phyloP scores from a whole-genome alignment of 1,140 invertebrate genomes.

The Acromyrmex charruanus region DNA sequence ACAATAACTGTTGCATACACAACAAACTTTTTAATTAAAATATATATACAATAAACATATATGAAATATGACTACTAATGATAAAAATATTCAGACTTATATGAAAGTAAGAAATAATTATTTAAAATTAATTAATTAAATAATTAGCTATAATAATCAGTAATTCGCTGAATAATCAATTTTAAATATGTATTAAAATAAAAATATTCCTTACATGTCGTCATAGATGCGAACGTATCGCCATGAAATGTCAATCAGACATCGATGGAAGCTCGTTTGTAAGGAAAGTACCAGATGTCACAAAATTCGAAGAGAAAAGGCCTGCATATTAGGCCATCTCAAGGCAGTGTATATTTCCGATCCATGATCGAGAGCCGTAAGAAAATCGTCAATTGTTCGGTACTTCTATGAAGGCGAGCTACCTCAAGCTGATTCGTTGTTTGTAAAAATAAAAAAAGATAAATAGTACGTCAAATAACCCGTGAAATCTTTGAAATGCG shows the following conservation, averaged over 20 bases:
- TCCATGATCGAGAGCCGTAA: slow-evolving; percentile 54
- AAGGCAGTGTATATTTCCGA: slow-evolving; percentile 76
- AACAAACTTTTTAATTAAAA: slow-evolving; percentile 11
- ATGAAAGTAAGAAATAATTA: slow-evolving; percentile 9
- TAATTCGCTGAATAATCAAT: not conserved
- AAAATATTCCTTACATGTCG: not conserved
- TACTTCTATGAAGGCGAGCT: slow-evolving; percentile 63
- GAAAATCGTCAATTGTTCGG: slow-evolving; percentile 57
- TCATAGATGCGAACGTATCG: not conserved
- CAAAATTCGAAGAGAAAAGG: slow-evolving; percentile 72
- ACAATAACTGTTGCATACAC: not conserved
- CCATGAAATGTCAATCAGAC: slow-evolving; percentile 33
- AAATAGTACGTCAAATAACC: not conserved
- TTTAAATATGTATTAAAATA: not conserved
- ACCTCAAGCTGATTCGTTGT: slow-evolving; percentile 66
- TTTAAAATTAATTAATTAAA: not conserved
- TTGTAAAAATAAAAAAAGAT: slow-evolving; percentile 50
- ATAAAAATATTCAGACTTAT: not conserved
- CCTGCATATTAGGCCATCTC: slow-evolving; percentile 76
- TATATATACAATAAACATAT: not conserved
- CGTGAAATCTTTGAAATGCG: not conserved
- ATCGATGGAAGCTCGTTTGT: slow-evolving; percentile 47
- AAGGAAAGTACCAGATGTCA: slow-evolving; percentile 49
- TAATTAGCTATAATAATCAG: not conserved
- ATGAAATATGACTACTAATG: not conserved